Conservation (phyloP, 2,113 vertebrate genomes). For the zebrafish (Danio rerio) region DNA sequence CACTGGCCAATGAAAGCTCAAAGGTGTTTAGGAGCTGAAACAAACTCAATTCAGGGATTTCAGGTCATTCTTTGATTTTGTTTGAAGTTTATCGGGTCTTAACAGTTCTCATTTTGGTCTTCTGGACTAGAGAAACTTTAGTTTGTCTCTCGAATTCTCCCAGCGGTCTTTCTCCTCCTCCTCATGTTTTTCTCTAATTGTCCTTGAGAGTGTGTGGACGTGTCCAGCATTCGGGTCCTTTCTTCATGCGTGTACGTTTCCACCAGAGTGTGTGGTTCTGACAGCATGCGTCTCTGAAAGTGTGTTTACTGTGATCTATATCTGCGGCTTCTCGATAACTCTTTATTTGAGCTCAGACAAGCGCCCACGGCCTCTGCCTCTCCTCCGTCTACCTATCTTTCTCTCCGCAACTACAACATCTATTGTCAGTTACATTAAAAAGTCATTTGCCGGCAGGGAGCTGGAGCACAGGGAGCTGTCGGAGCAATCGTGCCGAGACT, state of each 20-base stretch:
- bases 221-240: neutral
- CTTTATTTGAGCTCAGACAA: conserved; percentile 20
- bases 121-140: no score
- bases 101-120: no score
- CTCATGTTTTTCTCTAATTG: conserved; percentile 2
- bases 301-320: conserved; percentile 22
- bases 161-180: no score
- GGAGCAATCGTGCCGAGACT: conserved; percentile 24
- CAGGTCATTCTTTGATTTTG: no score
- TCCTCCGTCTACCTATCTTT: conserved; percentile 19
- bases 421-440: conserved; percentile 52
- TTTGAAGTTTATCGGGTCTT: no score
- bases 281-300: neutral
- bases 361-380: neutral
- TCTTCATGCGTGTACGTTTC: conserved; percentile 28
- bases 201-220: neutral
- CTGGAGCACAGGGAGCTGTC: conserved; percentile 21
- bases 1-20: no score
- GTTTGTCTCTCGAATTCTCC: no score
- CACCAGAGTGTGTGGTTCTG: conserved; percentile 55
- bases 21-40: no score
- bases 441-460: conserved; percentile 36
- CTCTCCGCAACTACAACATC: conserved; percentile 28
- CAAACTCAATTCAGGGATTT: no score
- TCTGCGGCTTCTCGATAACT: conserved; percentile 18